Conservation (phyloP, 2,113 vertebrate genomes). For the Dipodomys spectabilis region DNA sequence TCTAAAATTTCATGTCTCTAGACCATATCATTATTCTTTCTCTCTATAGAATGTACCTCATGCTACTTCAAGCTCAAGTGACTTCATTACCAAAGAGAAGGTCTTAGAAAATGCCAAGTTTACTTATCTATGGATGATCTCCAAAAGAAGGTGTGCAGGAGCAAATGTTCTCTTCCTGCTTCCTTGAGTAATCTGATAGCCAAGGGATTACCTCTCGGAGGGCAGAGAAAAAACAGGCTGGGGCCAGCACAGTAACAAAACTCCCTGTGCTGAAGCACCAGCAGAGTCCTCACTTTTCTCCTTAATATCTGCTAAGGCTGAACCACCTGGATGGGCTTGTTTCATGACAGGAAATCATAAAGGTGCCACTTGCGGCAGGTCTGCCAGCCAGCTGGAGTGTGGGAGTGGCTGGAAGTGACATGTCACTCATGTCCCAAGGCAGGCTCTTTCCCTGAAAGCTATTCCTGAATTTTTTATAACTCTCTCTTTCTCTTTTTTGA, state of each 20-base stretch:
- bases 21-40: neutral
- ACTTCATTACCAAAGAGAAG: constrained; percentile 62
- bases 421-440: constrained; percentile 17
- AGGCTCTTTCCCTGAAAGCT: neutral
- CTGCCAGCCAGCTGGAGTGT: neutral
- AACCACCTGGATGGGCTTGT: constrained; percentile 3
- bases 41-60: neutral
- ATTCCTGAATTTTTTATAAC: constrained; percentile 11
- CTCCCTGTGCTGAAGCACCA: constrained; percentile 4
- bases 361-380: neutral
- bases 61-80: constrained; percentile 26
- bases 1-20: neutral
- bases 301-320: constrained; percentile 45
- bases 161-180: constrained; percentile 36
- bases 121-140: constrained; percentile 65
- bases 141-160: constrained; percentile 53
- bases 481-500: neutral
- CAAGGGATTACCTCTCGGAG: constrained; percentile 30
- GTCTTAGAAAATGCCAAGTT: constrained; percentile 29
- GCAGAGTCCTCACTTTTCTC: constrained; percentile 27
- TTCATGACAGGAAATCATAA: constrained; percentile 28
- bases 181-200: constrained; percentile 67
- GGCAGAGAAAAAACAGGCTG: constrained; percentile 36
- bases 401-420: neutral
- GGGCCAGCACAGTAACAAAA: constrained; percentile 44